Evolutionary conservation across 2,113 vertebrate genomes (phyloP).

Genomic region (Pedionomus torquatus): DNA sequence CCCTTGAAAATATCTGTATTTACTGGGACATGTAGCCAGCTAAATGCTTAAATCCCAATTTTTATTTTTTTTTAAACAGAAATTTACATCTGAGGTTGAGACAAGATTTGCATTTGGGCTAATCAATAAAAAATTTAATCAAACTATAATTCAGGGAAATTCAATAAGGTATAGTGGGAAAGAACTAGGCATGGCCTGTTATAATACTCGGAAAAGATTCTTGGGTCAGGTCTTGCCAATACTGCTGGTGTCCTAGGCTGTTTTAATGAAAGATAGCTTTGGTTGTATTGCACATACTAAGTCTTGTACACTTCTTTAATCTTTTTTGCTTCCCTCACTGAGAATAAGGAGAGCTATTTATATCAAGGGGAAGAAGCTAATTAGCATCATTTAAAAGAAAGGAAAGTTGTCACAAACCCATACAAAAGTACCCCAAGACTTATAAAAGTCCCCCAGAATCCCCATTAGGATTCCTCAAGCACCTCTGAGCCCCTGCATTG

Average conservation of each 20-base stretch:
- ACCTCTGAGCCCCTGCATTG: not conserved
- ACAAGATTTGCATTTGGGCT: not conserved
- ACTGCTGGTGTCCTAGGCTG: not conserved
- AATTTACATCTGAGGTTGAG: not conserved
- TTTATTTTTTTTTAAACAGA: not conserved
- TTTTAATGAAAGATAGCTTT: not conserved
- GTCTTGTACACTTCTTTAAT: not conserved
- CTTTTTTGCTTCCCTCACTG: not conserved
- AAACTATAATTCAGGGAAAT: not conserved
- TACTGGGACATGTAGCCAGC: rapidly evolving
- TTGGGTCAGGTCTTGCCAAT: not conserved
- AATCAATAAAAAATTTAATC: not conserved
- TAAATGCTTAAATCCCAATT: not conserved
- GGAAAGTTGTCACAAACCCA: not conserved
- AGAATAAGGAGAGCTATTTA: not conserved
- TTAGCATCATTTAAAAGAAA: not conserved
- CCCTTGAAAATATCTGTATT: not conserved
- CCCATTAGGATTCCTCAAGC: not conserved
- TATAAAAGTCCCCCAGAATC: not conserved
- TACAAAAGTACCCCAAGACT: not conserved
- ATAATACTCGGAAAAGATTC: rapidly evolving
- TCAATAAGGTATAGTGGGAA: rapidly evolving
- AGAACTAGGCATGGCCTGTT: not conserved
- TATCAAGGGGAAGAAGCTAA: not conserved
- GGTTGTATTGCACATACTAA: rapidly evolving